These are phyloP conservation scores for Zoanthus gigantus DNA, from an alignment of 92 coral and sea anemone genomes.

Conservation along the genomic window DNA sequence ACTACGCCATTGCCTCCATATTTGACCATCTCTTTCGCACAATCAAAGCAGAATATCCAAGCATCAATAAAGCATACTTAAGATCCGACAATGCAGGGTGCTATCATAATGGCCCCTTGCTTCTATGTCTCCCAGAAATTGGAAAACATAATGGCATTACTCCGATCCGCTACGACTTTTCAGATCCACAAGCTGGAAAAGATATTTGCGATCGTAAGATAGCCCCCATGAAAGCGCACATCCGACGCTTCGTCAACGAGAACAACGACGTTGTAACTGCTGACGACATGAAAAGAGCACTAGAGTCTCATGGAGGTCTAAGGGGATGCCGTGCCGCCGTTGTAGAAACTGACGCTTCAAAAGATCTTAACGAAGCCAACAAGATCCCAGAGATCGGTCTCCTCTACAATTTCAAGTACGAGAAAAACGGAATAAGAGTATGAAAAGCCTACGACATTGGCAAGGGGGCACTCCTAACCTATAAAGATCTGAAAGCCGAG, in stretches of 20 bases:
- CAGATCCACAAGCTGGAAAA: conserved; percentile 47
- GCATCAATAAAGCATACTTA: conserved; percentile 41
- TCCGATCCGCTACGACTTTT: background rate
- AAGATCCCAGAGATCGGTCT: conserved; percentile 46
- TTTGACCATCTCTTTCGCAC: conserved; percentile 57
- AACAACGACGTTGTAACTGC: conserved; percentile 62
- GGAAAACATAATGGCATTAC: background rate
- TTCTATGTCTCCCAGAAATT: background rate
- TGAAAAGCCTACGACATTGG: conserved; percentile 54
- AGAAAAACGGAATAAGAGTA: conserved; percentile 37
- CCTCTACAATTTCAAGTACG: conserved; percentile 47
- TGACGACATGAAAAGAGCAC: conserved; percentile 55
- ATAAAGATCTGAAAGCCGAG: conserved; percentile 33
- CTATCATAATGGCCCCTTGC: conserved; percentile 59
- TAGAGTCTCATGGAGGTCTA: conserved; percentile 61
- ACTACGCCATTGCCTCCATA: conserved; percentile 54
- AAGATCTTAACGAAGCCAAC: conserved; percentile 41
- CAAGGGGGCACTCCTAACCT: conserved; percentile 24
- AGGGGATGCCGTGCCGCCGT: conserved; percentile 65
- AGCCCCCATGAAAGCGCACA: conserved; percentile 64
- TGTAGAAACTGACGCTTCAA: conserved; percentile 43
- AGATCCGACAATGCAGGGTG: conserved; percentile 72
- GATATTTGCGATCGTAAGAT: conserved; percentile 60
- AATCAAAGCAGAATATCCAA: conserved; percentile 48
- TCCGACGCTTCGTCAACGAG: conserved; percentile 59